Evolutionary conservation across 2,888 invertebrate species (phyloP).

Genomic region (Caenorhabditis zanzibari): DNA sequence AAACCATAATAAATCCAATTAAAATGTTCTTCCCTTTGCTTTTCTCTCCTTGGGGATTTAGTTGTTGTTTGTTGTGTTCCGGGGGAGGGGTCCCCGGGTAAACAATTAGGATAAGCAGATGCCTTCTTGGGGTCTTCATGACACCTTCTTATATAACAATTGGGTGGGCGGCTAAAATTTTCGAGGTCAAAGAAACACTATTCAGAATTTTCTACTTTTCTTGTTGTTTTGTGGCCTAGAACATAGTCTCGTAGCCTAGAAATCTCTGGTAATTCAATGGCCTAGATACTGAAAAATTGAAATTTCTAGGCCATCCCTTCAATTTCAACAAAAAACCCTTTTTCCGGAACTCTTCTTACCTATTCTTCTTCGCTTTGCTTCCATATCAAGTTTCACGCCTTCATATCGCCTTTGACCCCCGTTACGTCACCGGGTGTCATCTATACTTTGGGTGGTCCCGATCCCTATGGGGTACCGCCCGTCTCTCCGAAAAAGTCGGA

Average conservation of each 20-base stretch:
- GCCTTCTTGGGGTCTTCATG: conserved; percentile 5
- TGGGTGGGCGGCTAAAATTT: background rate
- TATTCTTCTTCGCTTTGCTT: background rate
- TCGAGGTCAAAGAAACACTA: no score
- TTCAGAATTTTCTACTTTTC: no score
- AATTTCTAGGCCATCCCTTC: no score
- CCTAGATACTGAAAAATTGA: no score
- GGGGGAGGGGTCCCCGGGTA: background rate
- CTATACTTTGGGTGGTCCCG: background rate
- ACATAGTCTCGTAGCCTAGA: no score
- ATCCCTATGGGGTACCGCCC: background rate
- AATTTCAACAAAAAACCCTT: no score
- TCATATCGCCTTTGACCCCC: conserved; percentile 6
- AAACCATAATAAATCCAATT: background rate
- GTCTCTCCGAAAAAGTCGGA: background rate
- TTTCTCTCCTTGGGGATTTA: background rate
- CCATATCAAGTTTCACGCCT: conserved; percentile 13
- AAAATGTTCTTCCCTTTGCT: background rate
- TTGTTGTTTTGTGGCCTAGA: no score
- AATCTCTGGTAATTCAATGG: no score
- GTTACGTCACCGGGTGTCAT: conserved; percentile 32
- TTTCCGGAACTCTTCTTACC: no score
- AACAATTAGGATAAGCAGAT: conserved; percentile 45
- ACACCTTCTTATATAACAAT: conserved; percentile 37
- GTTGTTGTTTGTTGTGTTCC: background rate